Evolutionary conservation across 2,888 invertebrate genomes (phyloP).

Genomic region (Chymomyza amoena): DNA sequence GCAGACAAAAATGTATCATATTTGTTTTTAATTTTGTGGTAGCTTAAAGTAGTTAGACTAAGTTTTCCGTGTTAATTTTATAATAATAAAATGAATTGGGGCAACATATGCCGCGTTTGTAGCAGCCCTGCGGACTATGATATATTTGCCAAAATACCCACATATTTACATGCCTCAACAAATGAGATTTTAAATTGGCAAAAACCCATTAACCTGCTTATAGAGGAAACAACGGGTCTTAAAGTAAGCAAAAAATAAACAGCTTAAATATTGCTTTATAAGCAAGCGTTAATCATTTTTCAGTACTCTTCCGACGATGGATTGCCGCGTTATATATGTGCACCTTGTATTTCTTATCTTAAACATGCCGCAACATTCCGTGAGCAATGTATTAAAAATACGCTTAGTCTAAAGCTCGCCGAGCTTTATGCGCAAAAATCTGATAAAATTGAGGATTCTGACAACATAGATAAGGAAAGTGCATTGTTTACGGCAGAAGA

Average conservation of each 20-base stretch:
- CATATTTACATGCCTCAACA: conserved; percentile 75
- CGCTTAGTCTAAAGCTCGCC: conserved; percentile 65
- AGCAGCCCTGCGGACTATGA: conserved; percentile 77
- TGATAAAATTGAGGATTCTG: conserved; percentile 20
- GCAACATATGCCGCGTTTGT: conserved; percentile 77
- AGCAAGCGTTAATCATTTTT: not conserved
- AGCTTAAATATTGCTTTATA: not conserved
- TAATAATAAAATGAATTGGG: conserved; percentile 66
- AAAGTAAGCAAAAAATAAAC: conserved; percentile 55
- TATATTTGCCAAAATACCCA: conserved; percentile 76
- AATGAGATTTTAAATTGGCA: conserved; percentile 77
- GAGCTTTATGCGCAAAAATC: conserved; percentile 51
- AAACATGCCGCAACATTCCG: conserved; percentile 78
- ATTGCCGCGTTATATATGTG: conserved; percentile 76
- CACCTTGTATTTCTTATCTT: conserved; percentile 77
- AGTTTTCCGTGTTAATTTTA: not conserved
- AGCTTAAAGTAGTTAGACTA: not conserved
- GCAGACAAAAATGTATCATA: not conserved
- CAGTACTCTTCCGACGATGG: conserved; percentile 75
- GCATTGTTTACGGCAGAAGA: conserved; percentile 67
- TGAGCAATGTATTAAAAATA: conserved; percentile 75
- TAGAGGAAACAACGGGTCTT: conserved; percentile 77
- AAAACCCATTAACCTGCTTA: conserved; percentile 71
- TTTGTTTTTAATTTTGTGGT: conserved; percentile 39
- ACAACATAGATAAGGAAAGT: conserved; percentile 35